Base-by-base conservation (phyloP, 2,888 invertebrate genomes). In the Encarsia formosa region DNA sequence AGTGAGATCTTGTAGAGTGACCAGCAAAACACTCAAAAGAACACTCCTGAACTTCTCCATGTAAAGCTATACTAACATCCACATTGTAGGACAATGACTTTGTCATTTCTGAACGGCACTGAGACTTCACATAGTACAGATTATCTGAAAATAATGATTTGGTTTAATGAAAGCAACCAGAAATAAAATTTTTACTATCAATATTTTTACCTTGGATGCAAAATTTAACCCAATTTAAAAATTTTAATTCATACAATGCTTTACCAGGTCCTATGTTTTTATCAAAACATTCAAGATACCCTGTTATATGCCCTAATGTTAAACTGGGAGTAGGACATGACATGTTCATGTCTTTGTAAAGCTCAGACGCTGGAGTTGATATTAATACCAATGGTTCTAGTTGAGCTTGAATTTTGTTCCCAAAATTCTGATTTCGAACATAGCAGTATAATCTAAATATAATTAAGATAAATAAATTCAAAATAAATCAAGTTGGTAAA, bases 1-100 rank as follows among this genome's bases (percentile, higher is more conserved):
- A 49, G 24, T 49, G 34, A 22, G 49, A 42, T 13, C 23, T 32
- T 20, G n/a, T 16, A n/a, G 23, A 16, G n/a, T 35, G 20, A 5
- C 49, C 49, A 18, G 32, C 49, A 40, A 34, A 16, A 29, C 49
- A 49, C 19, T 49, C 49, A 16, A 40, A 49, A 19, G 31, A 34
- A 4, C 23, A 22, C 9, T 29, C 41, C 2, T 22, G 22, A 42
- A 49, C 34, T 35, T 35, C 35, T 11, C 35, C 49, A 15, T 35
- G 20, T 15, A n/a, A 31, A 19, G 24, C 15, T 18, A 42, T 22
- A 16, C 24, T 23, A 13, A 49, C n/a, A 37, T 49, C 22, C 6
- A 35, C 11, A 15, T 20, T 24, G 16, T 49, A 41, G 8, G 22
- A 15, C 3, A 49, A 24, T 16, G 22, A 6, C 43, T 49, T 49